phyloP scores from a whole-genome alignment of 2,113 vertebrate genomes.

The Pao palembangensis region DNA sequence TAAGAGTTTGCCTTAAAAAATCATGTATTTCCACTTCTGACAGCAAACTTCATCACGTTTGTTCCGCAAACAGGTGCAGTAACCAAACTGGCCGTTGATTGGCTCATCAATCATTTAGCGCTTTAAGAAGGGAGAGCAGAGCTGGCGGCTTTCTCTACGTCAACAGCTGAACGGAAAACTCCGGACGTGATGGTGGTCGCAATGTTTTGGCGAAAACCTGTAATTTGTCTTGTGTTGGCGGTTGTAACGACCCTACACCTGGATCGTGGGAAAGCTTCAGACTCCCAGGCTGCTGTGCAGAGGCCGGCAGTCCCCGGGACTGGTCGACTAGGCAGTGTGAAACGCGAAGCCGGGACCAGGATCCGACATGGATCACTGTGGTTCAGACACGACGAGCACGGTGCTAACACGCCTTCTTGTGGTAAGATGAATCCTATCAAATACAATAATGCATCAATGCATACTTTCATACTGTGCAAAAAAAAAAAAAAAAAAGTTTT shows the following conservation, averaged over 20 bases:
- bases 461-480: no score
- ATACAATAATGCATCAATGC: no score
- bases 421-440: conserved; percentile 3
- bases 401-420: not conserved
- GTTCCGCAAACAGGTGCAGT: conserved; percentile 10
- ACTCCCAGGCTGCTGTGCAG: not conserved
- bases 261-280: not conserved
- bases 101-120: conserved; percentile 20
- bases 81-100: conserved; percentile 5
- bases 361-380: conserved; percentile 7
- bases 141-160: not conserved
- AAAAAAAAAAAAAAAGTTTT: no score
- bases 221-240: not conserved
- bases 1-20: no score
- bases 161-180: not conserved
- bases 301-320: not conserved
- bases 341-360: no score
- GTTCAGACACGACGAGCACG: not conserved
- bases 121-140: not conserved
- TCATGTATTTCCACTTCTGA: no score
- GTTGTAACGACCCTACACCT: not conserved
- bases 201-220: conserved; percentile 5
- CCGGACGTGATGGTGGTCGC: not conserved
- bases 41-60: not conserved
- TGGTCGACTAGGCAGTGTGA: no score